These are phyloP conservation scores for Pygoscelis antarcticus DNA, from an alignment of 2,113 vertebrate genomes.

Conservation along the genomic window DNA sequence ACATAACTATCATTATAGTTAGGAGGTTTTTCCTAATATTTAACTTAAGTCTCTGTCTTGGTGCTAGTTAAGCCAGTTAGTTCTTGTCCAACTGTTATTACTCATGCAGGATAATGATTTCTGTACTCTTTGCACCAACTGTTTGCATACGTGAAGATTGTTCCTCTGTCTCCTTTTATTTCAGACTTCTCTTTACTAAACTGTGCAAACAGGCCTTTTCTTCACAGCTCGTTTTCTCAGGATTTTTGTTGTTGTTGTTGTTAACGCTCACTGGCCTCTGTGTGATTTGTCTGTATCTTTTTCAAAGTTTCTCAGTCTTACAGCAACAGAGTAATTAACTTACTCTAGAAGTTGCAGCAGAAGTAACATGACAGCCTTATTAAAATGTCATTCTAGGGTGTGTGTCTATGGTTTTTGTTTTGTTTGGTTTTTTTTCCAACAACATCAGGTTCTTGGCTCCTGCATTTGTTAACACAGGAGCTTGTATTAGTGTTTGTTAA, in stretches of 20 bases:
- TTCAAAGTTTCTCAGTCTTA: background rate
- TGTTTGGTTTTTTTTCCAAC: background rate
- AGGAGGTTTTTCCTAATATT: constrained; percentile 31
- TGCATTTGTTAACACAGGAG: background rate
- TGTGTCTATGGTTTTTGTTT: background rate
- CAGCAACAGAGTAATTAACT: background rate
- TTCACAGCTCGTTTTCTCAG: background rate
- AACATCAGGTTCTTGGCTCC: background rate
- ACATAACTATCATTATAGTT: background rate
- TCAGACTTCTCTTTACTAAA: background rate
- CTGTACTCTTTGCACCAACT: background rate
- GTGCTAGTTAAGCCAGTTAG: background rate
- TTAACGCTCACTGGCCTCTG: background rate
- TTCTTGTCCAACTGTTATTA: background rate
- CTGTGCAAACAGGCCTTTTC: background rate
- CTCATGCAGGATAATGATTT: background rate
- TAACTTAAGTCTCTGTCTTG: background rate
- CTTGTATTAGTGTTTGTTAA: background rate
- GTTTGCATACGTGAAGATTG: background rate
- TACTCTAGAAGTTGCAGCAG: background rate
- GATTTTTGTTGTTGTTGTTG: background rate
- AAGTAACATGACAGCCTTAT: background rate
- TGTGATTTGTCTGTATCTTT: background rate
- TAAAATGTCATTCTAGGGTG: constrained; percentile 3
- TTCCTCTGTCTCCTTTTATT: background rate